These are phyloP conservation scores for Drosophila acutilabella DNA, from an alignment of 2,888 invertebrate species.

Conservation along the genomic window DNA sequence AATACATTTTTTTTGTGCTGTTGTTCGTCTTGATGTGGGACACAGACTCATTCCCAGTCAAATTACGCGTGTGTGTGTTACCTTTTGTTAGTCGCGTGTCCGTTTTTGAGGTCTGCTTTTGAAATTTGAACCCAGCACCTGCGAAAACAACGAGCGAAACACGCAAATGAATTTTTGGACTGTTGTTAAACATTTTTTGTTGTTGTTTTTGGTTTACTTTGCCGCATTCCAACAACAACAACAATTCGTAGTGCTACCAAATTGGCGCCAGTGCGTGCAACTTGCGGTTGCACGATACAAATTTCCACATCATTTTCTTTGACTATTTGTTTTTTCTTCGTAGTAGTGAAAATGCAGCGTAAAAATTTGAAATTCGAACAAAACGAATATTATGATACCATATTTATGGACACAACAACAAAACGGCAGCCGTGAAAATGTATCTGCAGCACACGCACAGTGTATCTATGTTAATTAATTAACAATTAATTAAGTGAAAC, in stretches of 20 bases:
- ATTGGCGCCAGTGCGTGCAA: constrained; percentile 65
- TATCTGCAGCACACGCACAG: constrained; percentile 51
- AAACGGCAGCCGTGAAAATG: constrained; percentile 73
- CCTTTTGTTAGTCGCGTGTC: constrained; percentile 13
- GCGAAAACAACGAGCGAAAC: constrained; percentile 50
- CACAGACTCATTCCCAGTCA: constrained; percentile 2
- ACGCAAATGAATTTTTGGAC: constrained; percentile 56
- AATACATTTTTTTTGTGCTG: constrained; percentile 30
- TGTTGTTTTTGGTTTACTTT: constrained; percentile 11
- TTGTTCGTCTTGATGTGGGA: constrained; percentile 35
- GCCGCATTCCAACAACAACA: constrained; percentile 28
- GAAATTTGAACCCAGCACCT: constrained; percentile 46
- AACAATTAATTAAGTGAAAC: constrained; percentile 77
- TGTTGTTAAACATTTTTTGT: constrained; percentile 17
- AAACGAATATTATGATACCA: constrained; percentile 65
- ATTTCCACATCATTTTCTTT: constrained; percentile 9
- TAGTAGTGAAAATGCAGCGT: constrained; percentile 19
- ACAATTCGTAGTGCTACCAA: constrained; percentile 26
- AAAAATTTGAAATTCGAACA: constrained; percentile 49
- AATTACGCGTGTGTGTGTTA: constrained; percentile 24
- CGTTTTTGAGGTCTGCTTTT: constrained; percentile 34
- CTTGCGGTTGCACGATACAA: constrained; percentile 41
- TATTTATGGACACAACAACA: constrained; percentile 46
- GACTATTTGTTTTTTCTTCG: background rate
- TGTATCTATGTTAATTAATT: constrained; percentile 79